Evolutionary conservation across 1,140 invertebrate genomes (phyloP), one percentile per base, ranked within the genome.

Genomic region (Drosophila equinoxialis): DNA sequence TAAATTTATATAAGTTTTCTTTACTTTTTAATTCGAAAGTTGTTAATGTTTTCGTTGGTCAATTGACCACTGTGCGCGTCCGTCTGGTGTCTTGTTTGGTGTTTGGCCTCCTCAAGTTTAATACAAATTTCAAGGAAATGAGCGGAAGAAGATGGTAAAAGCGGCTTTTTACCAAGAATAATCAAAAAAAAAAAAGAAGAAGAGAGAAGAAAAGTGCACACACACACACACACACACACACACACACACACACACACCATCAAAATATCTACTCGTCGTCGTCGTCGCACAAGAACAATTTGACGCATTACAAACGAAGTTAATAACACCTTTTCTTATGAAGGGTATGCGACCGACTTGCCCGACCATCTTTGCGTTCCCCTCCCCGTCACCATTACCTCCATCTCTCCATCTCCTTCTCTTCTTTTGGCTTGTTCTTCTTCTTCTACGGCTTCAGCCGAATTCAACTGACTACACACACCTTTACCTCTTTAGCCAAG

Each of bases 301-400:
- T 77, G 74, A 78, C 74, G 75, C 75, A 78, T 78, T 78, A 78
- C 75, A 78, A 78, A 78, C 75, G 63, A 79, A 77, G 84, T 87
- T 87, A 87, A 87, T 87, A 87, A 87, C 83, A 87, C 83, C 83
- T 89, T 87, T 87, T 87, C 79, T 80, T 83, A 71, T 89, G 83
- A 87, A 87, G 83, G 84, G 83, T 89, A 87, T 70, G 17, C 20
- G 45, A 55, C 51, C 69, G 65, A 81, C 77, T 30, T 30, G 5
- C 30, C 30, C 30, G 30, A 30, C 58, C 48, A 23, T 54, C 35
- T 59, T 17, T 35, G 33, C 8, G 20, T 23, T 51, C 30, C 30
- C 6, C 30, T n/a, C 20, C 10, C 45, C 45, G 5, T 20, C 45
- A 11, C 45, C 45, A 1, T 17, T 17, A 17, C 17, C 17, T 0